Percentiles rank a stretch among this genome's conserved stretches.
phyloP scores from a whole-genome alignment of 2,113 vertebrate species.

The Jacana jacana region DNA sequence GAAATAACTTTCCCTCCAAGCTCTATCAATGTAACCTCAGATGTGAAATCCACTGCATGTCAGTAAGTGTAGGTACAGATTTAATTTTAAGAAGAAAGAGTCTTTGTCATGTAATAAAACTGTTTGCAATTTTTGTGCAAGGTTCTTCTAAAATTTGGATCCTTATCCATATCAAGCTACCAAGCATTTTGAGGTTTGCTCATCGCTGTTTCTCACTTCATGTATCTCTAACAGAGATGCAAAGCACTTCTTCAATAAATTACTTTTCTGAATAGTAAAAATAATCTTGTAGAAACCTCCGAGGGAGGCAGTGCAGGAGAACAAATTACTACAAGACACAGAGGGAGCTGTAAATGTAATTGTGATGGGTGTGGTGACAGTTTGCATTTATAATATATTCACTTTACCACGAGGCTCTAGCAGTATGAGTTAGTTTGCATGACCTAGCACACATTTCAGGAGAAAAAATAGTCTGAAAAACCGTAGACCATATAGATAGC shows the following conservation, averaged over 20 bases:
- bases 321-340: slow-evolving; percentile 61
- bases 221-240: slow-evolving; percentile 10
- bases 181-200: slow-evolving; percentile 17
- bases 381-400: slow-evolving; percentile 53
- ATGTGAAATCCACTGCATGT: neutral
- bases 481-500: neutral
- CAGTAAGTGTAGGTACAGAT: neutral
- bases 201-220: slow-evolving; percentile 31
- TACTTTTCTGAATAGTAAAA: slow-evolving; percentile 60
- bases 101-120: neutral
- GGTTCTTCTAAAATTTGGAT: neutral
- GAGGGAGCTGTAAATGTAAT: slow-evolving; percentile 59
- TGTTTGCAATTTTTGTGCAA: neutral
- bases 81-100: neutral
- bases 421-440: slow-evolving; percentile 2
- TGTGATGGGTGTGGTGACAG: slow-evolving; percentile 52
- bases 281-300: slow-evolving; percentile 52
- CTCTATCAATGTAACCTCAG: neutral
- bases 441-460: neutral
- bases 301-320: neutral
- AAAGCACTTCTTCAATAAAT: slow-evolving; percentile 53
- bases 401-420: neutral
- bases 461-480: slow-evolving; percentile 11
- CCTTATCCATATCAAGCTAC: slow-evolving; percentile 13
- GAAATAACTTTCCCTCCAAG: neutral